These are phyloP conservation scores for Drosophila auraria DNA, from an alignment of 1,140 invertebrate species.

Conservation along the genomic window DNA sequence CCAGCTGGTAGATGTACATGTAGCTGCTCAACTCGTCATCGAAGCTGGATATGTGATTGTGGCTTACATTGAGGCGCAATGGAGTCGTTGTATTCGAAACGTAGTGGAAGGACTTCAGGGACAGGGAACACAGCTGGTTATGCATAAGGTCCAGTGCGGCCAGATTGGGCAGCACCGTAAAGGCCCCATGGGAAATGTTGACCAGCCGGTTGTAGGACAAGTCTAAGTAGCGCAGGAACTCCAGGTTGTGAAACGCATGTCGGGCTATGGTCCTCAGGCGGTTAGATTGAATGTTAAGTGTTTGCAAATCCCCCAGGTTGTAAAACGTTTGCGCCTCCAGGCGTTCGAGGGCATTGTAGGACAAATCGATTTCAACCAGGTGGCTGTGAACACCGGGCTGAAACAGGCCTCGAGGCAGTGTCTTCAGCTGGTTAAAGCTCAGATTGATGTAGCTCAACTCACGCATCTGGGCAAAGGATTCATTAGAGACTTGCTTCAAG, in stretches of 20 bases:
- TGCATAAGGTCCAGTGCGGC: slow-evolving; percentile 90
- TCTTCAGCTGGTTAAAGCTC: slow-evolving; percentile 92
- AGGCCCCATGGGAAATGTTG: slow-evolving; percentile 88
- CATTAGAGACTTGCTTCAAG: slow-evolving; percentile 89
- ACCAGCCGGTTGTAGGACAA: slow-evolving; percentile 89
- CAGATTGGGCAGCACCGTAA: slow-evolving; percentile 89
- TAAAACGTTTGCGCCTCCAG: slow-evolving; percentile 89
- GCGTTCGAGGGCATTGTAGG: slow-evolving; percentile 89
- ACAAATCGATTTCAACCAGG: slow-evolving; percentile 91
- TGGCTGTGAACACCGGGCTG: slow-evolving; percentile 89
- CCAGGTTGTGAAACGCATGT: slow-evolving; percentile 88
- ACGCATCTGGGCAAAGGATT: slow-evolving; percentile 87
- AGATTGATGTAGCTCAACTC: slow-evolving; percentile 93
- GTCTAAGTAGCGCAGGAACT: slow-evolving; percentile 89
- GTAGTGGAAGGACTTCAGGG: slow-evolving; percentile 89
- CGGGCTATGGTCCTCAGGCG: slow-evolving; percentile 87
- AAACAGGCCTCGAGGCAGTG: slow-evolving; percentile 88
- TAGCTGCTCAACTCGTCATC: slow-evolving; percentile 86
- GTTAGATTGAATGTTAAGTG: slow-evolving; percentile 90
- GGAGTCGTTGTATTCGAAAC: slow-evolving; percentile 87
- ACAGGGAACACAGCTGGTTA: slow-evolving; percentile 89
- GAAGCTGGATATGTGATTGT: slow-evolving; percentile 88
- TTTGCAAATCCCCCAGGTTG: slow-evolving; percentile 88
- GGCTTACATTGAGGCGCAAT: slow-evolving; percentile 89
- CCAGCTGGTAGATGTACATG: slow-evolving; percentile 89